phyloP scores from a whole-genome alignment of 2,797 vertebrate genomes.

The Crypturellus tataupa region DNA sequence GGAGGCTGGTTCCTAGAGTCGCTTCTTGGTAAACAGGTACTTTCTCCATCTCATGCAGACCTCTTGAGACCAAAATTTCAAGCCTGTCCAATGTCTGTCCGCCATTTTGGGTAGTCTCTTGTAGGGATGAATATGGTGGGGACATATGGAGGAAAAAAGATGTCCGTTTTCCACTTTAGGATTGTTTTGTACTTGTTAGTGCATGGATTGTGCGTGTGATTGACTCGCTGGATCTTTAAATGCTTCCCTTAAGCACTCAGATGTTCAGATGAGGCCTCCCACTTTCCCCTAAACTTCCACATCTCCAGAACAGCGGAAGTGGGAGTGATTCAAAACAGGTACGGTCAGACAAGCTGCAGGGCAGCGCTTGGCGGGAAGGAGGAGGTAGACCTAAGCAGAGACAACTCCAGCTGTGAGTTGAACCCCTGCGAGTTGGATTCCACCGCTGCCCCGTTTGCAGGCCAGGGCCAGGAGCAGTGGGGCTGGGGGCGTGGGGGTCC shows the following conservation, averaged over 20 bases:
- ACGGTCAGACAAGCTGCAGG: background rate
- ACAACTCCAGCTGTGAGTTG: background rate
- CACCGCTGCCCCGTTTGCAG: background rate
- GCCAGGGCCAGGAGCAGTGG: background rate
- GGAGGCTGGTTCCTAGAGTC: too few relatives aligned
- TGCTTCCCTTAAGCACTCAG: background rate
- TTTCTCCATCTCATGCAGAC: background rate
- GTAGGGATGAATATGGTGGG: background rate
- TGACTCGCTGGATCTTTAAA: background rate
- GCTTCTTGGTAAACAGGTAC: background rate
- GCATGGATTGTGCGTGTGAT: accelerated
- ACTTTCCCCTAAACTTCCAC: background rate
- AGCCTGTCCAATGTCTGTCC: background rate
- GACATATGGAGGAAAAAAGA: background rate
- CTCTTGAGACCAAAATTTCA: background rate
- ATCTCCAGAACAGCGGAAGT: background rate
- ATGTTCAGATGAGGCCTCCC: background rate
- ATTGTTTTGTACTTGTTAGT: background rate
- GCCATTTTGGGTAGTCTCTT: background rate
- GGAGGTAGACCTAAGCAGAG: background rate
- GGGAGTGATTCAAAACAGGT: accelerated
- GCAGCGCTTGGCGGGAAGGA: background rate
- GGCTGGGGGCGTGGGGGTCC: background rate
- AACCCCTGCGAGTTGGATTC: background rate
- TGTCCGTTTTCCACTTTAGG: background rate